Conservation (phyloP, 1,140 invertebrate species). For the Helicoverpa armigera region DNA sequence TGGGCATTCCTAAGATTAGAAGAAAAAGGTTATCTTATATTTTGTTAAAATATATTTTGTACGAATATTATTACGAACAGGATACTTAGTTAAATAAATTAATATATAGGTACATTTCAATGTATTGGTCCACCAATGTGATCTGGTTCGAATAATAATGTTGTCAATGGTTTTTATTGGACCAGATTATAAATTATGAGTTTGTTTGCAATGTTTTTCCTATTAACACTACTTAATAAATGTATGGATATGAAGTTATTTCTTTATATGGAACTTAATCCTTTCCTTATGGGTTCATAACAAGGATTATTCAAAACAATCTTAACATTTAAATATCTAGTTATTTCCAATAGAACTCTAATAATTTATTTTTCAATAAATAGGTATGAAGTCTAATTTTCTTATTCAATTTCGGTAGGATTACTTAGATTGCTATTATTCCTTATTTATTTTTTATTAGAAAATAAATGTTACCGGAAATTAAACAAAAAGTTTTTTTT, state of each 20-base stretch:
- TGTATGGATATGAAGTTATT: not conserved
- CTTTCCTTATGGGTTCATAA: too few species aligned
- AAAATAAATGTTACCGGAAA: too few species aligned
- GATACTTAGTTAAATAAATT: not conserved
- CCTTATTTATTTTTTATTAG: too few species aligned
- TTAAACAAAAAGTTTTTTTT: too few species aligned
- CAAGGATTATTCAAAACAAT: too few species aligned
- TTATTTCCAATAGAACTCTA: too few species aligned
- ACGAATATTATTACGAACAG: not conserved
- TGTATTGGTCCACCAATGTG: not conserved
- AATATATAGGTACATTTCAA: not conserved
- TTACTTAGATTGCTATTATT: too few species aligned
- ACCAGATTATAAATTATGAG: not conserved
- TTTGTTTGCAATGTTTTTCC: not conserved
- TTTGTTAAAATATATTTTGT: not conserved
- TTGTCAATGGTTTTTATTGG: not conserved
- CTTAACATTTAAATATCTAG: too few species aligned
- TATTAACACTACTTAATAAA: not conserved
- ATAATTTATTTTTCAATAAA: too few species aligned
- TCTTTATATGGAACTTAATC: not conserved
- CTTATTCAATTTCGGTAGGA: too few species aligned
- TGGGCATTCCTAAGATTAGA: not conserved
- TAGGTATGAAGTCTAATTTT: too few species aligned
- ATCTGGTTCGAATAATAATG: conserved; percentile 3
- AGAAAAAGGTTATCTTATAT: not conserved